Percentiles rank a stretch among this genome's conserved stretches.
Evolutionary conservation across 2,113 vertebrate species (phyloP).

Genomic region (Paedocypris sp.): DNA sequence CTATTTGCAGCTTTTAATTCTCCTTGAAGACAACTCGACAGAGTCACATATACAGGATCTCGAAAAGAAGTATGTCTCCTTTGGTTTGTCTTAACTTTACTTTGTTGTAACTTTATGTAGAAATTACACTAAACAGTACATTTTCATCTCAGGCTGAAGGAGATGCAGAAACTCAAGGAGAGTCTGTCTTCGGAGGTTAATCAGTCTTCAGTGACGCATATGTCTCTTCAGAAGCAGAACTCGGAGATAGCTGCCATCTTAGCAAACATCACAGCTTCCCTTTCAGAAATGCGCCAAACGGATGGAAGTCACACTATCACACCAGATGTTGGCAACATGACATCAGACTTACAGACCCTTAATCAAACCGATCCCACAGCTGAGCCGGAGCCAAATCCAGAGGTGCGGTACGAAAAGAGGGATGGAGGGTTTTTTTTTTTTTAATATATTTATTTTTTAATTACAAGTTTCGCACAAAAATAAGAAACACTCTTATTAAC

Average conservation of each 20-base stretch:
- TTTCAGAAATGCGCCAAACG: constrained; percentile 17
- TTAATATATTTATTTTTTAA: no score
- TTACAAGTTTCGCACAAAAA: no score
- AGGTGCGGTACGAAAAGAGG: no score
- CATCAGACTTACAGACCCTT: constrained; percentile 40
- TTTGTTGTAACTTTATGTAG: neutral
- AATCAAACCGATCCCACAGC: constrained; percentile 30
- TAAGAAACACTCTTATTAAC: no score
- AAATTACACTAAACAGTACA: no score
- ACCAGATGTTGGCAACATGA: constrained; percentile 14
- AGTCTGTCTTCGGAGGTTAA: constrained; percentile 52
- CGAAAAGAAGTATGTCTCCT: constrained; percentile 54
- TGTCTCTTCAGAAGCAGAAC: constrained; percentile 31
- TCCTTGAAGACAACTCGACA: constrained; percentile 51
- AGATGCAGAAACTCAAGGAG: constrained; percentile 55
- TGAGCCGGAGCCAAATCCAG: constrained; percentile 5
- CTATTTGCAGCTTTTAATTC: constrained; percentile 48
- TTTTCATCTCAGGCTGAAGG: constrained; percentile 38
- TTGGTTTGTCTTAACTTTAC: constrained; percentile 11
- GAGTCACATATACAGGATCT: constrained; percentile 54
- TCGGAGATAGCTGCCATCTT: constrained; percentile 37
- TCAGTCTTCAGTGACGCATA: constrained; percentile 39
- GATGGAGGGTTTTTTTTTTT: no score
- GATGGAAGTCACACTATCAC: constrained; percentile 2
- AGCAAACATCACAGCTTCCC: constrained; percentile 40